Percentiles rank a stretch among this genome's conserved stretches.
phyloP scores from a whole-genome alignment of 2,797 vertebrate species.

The Lutjanus argentimaculatus region DNA sequence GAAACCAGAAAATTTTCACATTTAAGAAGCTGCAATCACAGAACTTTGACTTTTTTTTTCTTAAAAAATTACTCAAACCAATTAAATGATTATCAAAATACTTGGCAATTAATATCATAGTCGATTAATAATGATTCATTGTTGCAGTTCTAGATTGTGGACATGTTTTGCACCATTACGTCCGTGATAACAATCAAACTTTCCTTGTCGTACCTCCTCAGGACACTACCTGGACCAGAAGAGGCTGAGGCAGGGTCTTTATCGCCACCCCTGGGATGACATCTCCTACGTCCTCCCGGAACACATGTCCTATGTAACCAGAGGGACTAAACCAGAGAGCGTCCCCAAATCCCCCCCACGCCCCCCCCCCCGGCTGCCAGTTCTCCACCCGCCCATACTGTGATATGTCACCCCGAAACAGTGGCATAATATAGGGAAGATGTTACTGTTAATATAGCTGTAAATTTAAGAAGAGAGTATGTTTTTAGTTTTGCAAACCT shows the following conservation, averaged over 20 bases:
- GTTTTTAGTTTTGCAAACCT: conserved; percentile 58
- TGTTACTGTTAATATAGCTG: conserved; percentile 59
- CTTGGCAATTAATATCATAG: no score
- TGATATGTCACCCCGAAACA: conserved; percentile 32
- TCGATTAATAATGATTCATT: no score
- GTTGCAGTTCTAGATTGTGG: no score
- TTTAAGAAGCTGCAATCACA: no score
- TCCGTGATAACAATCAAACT: neutral
- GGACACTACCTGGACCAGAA: conserved; percentile 99
- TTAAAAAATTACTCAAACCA: no score
- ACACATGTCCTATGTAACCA: conserved; percentile 97
- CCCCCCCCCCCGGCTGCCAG: neutral
- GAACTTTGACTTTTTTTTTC: no score
- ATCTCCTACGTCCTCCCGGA: conserved; percentile 98
- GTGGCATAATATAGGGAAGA: conserved; percentile 44
- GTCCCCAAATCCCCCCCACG: neutral
- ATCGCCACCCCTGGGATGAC: conserved; percentile 98
- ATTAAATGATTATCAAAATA: no score
- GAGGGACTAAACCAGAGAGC: conserved; percentile 13
- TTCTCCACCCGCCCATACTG: conserved; percentile 17
- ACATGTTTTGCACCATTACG: no score
- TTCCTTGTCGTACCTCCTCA: conserved; percentile 56
- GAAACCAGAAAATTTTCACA: no score
- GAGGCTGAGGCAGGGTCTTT: conserved; percentile 96
- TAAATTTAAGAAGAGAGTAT: conserved; percentile 43